Evolutionary conservation across 2,888 invertebrate genomes (phyloP), one percentile per base, ranked within the genome.

Genomic region (Palloptera scutellata): DNA sequence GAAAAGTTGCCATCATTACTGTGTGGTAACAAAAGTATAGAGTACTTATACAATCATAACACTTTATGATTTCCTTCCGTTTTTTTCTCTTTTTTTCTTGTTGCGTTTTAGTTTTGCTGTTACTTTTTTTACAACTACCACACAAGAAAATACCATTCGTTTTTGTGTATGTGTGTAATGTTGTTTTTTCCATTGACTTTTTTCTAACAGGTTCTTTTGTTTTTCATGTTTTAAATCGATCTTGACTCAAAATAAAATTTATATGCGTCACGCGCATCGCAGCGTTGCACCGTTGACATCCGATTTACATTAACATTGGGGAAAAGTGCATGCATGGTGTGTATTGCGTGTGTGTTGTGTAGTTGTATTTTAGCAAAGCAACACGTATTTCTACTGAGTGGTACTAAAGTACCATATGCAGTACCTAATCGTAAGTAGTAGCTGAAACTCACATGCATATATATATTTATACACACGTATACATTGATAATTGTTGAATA

Each of bases 261-360:
- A 76, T 81, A 80, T 79, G 79, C 79, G 72, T 73, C 73, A 75
- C 82, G 79, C 80, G 81, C 79, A 73, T 64, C 20, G 55, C 64
- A 64, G 17, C 62, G 64, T 42, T 61, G 57, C 58, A 43, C 43
- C 81, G 76, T 77, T 79, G 80, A 79, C 82, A 78, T 81, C 81
- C 81, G 81, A 81, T 82, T 81, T 81, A 81, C 82, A 81, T 80
- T 81, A 82, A 75, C 70, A 77, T 8, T 43, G 53, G 57, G 45
- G 6, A 30, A 30, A 30, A n/a, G n/a, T n/a, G n/a, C n/a, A 5
- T 52, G 42, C 54, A 64, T 61, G 57, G 30, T 19, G 43, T 54
- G 53, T 20, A 20, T 45, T 43, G 40, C 4, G 48, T 51, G 1
- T 51, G 13, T 51, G 61, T 61, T n/a, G 60, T 20, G 11, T 60